These are phyloP conservation scores for Polietes domitor DNA, from an alignment of 2,888 invertebrate genomes.

Conservation along the genomic window DNA sequence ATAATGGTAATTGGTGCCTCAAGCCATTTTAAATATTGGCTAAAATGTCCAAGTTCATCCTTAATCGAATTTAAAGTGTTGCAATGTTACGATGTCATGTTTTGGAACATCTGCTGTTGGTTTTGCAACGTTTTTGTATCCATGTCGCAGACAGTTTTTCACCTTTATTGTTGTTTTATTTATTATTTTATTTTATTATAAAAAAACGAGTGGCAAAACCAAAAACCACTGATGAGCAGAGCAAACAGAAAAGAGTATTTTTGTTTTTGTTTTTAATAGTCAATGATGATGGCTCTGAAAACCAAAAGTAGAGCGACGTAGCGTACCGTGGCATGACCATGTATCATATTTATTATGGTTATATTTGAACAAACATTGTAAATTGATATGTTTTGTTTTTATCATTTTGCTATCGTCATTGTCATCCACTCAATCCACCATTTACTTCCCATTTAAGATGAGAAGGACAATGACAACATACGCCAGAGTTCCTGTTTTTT, in stretches of 20 bases:
- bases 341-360: constrained; percentile 36
- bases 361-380: constrained; percentile 37
- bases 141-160: background rate
- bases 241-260: background rate
- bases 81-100: constrained; percentile 35
- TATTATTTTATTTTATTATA: constrained; percentile 19
- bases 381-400: constrained; percentile 37
- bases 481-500: background rate
- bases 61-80: constrained; percentile 40
- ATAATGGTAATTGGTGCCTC: background rate
- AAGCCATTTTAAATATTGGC: background rate
- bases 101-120: constrained; percentile 55
- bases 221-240: too few relatives aligned
- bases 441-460: background rate
- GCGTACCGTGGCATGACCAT: constrained; percentile 3
- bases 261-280: constrained; percentile 13
- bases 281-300: background rate
- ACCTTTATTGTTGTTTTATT: background rate
- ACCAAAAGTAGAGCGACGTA: background rate
- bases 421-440: constrained; percentile 14
- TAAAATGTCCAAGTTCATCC: background rate
- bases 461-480: background rate
- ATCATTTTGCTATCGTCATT: background rate
- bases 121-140: constrained; percentile 19
- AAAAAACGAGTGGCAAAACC: background rate